Evolutionary conservation across 2,888 invertebrate species (phyloP).

Genomic region (Temnothorax ravouxi): DNA sequence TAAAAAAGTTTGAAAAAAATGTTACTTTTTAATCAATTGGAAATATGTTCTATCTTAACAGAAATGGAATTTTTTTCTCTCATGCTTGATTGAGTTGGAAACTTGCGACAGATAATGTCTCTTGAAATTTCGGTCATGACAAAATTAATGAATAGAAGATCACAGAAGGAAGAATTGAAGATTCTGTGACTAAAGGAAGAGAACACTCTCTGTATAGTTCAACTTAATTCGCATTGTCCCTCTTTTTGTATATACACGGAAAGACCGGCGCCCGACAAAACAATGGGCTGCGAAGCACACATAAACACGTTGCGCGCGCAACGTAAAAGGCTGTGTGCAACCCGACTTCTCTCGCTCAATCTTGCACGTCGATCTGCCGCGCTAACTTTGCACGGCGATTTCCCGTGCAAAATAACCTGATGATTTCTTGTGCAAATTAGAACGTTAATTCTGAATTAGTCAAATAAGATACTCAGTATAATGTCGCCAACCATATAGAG

Average conservation of each 20-base stretch:
- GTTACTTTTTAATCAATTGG: neutral
- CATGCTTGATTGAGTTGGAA: neutral
- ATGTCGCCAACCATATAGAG: no score
- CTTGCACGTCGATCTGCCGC: no score
- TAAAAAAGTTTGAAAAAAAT: neutral
- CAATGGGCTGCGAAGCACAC: no score
- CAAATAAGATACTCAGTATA: no score
- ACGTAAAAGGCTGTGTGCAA: no score
- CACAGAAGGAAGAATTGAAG: neutral
- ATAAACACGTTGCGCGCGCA: no score
- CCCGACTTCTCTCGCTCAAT: no score
- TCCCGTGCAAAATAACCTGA: no score
- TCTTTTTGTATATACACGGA: conserved; percentile 29
- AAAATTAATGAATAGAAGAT: neutral
- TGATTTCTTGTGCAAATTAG: no score
- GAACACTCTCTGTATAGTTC: conserved; percentile 18
- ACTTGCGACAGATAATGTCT: neutral
- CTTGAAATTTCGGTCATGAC: neutral
- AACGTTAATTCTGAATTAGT: no score
- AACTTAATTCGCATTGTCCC: conserved; percentile 17
- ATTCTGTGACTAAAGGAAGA: neutral
- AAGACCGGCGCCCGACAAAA: no score
- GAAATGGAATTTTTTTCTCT: neutral
- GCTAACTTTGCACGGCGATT: no score
- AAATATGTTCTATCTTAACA: neutral